Base-by-base conservation (phyloP, 1,140 invertebrate species). In the Rhopalosiphum maidis region DNA sequence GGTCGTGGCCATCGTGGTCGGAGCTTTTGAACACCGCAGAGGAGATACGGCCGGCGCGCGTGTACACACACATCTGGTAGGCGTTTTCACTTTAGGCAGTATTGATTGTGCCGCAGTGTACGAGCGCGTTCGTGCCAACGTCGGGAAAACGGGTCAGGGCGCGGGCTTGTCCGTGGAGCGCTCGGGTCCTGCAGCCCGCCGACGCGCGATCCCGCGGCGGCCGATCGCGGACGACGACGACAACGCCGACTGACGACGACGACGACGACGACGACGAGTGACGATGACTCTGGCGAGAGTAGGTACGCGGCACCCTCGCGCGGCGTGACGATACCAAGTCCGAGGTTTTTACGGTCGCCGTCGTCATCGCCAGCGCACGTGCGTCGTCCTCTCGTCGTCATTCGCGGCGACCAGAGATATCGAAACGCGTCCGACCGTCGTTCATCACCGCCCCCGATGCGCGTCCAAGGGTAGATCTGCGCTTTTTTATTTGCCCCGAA, bases 301-400 rank as follows among this genome's bases (percentile, higher is more conserved):
- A 35, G 15, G 18, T n/a, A 23, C 22, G 23, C 89, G 91, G 35
- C 91, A 93, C 48, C 77, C 91, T 85, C 77, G 91, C 82, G 77
- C 48, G 46, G n/a, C 91, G 91, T 55, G 91, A 93, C 77, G 30
- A 55, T n/a, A 93, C 11, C 82, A 30, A 48, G 91, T 93, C 91
- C 77, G n/a, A 86, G 48, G 82, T 85, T 90, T 85, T 85, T 41
- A 77, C 91, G 91, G 77, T 35, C 54, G 55, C 94, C 94, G 95
- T 55, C 95, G 94, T 88, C 94, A 30, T 88, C 94, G 37, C 89
- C 94, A 82, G 94, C 95, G 94, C 98, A 98, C 95, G 96, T 96
- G 92, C 96, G 98, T 93, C 48, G 48, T 11, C 37, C 37, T 43
- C 23, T 46, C 23, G n/a, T 2, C 82, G 48, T 8, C 55, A 35